Base-by-base conservation (phyloP, 2,113 vertebrate genomes). In the Cisticola juncidis region DNA sequence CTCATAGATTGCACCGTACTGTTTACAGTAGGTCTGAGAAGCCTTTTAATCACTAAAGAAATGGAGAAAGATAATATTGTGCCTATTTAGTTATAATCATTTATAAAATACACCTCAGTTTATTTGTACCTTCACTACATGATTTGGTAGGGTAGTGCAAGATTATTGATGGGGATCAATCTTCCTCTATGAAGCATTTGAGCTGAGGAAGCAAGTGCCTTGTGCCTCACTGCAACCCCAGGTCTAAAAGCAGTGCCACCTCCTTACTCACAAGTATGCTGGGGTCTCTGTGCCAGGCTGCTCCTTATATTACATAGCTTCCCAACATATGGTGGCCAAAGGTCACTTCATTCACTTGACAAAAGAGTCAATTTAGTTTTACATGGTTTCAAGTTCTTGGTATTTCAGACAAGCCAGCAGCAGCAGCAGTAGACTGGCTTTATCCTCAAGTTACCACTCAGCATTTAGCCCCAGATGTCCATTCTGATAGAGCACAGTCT, bases 401-500 rank as follows among this genome's bases (percentile, higher is more conserved):
- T 88, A 36, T 79, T 78, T 90, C 76, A 95, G 42, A 73, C 56
- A 71, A 80, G 35, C 28, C 20, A 80, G 73, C 81, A 94, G 70
- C 35, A 80, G 57, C 17, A 90, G 50, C 13, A n/a, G n/a, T n/a
- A 4, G 60, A 42, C 76, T 40, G 64, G 69, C 44, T 86, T 93
- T 61, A 92, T 91, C 64, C 68, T 96, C 87, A 76, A 88, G 81
- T 95, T 96, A 93, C 82, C 42, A 66, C 14, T 71, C 50, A 82
- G 71, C 68, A 89, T 90, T 79, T 81, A 88, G 50, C 26, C 44
- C 76, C 93, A 96, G 72, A 90, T 86, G 80, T 86, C 93, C 40
- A 72, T 62, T 88, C 71, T 86, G 64, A 83, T 36, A 62, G 60
- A 81, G 58, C 48, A 56, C n/a, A 93, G 72, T 66, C 92, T 93